Percentiles rank a stretch among this genome's conserved stretches.
These are phyloP conservation scores for Rhegmatorhina hoffmannsi DNA, from an alignment of 2,113 vertebrate species.

Conservation along the genomic window DNA sequence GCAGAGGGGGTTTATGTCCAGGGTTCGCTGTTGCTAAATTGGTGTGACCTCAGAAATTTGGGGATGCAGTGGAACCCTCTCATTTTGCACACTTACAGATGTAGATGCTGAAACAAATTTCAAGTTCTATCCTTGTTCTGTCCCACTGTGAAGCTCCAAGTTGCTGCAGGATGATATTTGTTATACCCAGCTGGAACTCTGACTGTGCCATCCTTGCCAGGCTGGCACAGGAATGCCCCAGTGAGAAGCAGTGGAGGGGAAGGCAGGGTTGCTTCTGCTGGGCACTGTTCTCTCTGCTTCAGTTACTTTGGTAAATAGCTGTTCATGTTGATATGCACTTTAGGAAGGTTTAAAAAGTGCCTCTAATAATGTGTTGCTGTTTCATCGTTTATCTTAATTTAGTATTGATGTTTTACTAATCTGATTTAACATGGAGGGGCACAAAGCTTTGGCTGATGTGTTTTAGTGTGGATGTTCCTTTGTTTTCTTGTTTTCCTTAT, in stretches of 20 bases:
- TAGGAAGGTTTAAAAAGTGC: neutral
- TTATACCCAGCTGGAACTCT: neutral
- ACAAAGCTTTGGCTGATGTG: neutral
- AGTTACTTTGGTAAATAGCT: neutral
- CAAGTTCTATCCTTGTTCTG: neutral
- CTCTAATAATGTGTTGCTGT: neutral
- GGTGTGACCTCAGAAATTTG: neutral
- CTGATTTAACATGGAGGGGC: neutral
- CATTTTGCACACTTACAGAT: accelerated
- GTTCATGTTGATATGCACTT: neutral
- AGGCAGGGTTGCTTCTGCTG: neutral
- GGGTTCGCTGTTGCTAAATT: neutral
- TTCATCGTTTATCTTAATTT: neutral
- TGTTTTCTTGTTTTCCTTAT: neutral
- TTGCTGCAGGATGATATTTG: neutral
- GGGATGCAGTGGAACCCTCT: neutral
- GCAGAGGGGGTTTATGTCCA: accelerated
- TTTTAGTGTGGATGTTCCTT: neutral
- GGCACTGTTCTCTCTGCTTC: neutral
- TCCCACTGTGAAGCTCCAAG: neutral
- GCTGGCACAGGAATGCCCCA: neutral
- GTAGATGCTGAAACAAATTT: accelerated
- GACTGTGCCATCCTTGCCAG: neutral
- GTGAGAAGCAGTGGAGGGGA: neutral
- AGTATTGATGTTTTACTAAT: neutral